A percentile compares a stretch with the other conserved stretches of the same genome.
phyloP scores from a whole-genome alignment of 2,113 vertebrate species.

The Boulengeromyrus knoepffleri region DNA sequence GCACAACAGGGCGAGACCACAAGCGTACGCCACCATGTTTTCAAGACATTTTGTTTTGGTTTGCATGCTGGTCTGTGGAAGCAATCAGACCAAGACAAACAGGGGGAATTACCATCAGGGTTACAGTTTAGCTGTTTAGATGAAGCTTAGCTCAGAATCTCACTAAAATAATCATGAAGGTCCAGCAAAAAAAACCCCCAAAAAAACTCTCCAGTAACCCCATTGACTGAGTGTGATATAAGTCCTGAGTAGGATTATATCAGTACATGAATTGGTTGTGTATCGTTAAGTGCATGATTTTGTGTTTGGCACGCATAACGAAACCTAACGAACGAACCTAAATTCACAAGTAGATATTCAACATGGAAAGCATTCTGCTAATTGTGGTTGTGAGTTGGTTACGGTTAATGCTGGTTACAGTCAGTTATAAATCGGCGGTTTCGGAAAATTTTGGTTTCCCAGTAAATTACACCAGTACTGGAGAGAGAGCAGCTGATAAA shows the following conservation, averaged over 20 bases:
- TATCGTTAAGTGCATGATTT: not conserved
- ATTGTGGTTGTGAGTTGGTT: not conserved
- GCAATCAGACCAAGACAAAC: not conserved
- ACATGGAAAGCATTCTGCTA: not conserved
- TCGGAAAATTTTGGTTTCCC: not conserved
- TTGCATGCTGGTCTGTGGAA: not conserved
- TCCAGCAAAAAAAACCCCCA: not conserved
- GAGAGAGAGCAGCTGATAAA: not conserved
- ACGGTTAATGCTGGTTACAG: not conserved
- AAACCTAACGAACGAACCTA: not conserved
- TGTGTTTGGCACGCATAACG: not conserved
- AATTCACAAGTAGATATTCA: not conserved
- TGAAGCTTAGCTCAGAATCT: not conserved
- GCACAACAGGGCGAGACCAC: not conserved
- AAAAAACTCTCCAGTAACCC: not conserved
- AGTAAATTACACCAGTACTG: not conserved
- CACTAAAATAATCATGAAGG: not conserved
- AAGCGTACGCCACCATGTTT: not conserved
- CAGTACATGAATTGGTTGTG: not conserved
- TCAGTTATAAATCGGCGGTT: not conserved
- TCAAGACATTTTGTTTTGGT: conserved; percentile 16
- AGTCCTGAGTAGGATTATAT: not conserved
- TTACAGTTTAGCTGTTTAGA: not conserved
- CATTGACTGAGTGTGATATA: not conserved
- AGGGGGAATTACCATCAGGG: not conserved